Evolutionary conservation across 2,797 vertebrate genomes (phyloP), one percentile per base, ranked within the genome.

Genomic region (Brachymystax lenok): DNA sequence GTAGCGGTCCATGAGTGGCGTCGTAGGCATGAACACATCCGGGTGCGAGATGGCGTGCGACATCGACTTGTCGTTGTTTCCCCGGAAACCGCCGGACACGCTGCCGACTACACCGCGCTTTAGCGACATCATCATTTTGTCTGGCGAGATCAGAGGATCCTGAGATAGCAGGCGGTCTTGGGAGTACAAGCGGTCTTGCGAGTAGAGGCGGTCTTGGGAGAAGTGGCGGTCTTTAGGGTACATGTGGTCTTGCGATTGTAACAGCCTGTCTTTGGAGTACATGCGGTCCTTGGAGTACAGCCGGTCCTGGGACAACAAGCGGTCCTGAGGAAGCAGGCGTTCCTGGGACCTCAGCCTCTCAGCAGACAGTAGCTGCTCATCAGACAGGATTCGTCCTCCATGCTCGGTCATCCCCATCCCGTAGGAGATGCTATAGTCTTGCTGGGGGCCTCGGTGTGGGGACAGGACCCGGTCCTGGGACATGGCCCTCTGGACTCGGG

Each of bases 381-480:
- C 97, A 0, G 98, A 99, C 61, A 99, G 96, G 85, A 99, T 98
- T 66, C 96, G 93, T 33, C 97, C 97, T 0, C 96, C 97, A 1
- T 95, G 94, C 0, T 90, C 88, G 74, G 98, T 96, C 92, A 96
- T 91, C 0, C 95, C 95, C 92, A 96, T 91, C 0, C 95, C 95
- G 6, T 94, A 94, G 33, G 95, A 85, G 82, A 96, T 88, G 85
- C 93, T 91, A 75, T 96, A 98, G 50, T 98, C 96, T 51, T 89
- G 90, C 66, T 95, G 94, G 0, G 95, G 93, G 80, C 90, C 88
- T 81, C 94, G 95, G 82, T 95, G 92, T 0, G 96, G 97, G 70
- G 97, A 97, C 82, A 99, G 91, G 74, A 98, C 98, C 0, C 97
- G 95, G 91, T 99, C 98, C 91, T 99, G 98, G 74, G 98, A 99